Evolutionary conservation across 2,888 invertebrate species (phyloP).

Genomic region (Brachycybe producta): DNA sequence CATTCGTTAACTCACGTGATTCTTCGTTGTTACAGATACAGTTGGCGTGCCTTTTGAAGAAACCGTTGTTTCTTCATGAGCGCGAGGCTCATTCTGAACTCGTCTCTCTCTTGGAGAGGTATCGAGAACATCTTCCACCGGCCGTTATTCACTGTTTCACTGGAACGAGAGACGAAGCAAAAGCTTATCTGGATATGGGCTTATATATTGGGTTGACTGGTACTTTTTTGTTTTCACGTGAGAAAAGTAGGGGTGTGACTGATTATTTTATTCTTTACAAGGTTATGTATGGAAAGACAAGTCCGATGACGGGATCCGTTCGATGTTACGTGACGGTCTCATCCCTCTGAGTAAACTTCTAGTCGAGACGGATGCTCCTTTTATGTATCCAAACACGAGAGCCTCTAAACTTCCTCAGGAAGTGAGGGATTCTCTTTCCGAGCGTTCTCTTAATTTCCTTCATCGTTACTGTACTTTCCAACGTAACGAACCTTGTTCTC

Average conservation of each 20-base stretch:
- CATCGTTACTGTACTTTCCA: slow-evolving; percentile 89
- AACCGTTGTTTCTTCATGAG: slow-evolving; percentile 82
- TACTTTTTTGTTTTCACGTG: slow-evolving; percentile 24
- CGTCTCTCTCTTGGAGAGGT: slow-evolving; percentile 52
- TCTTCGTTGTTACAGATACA: slow-evolving; percentile 44
- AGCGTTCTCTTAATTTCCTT: slow-evolving; percentile 66
- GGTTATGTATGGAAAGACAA: slow-evolving; percentile 84
- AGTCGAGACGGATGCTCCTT: slow-evolving; percentile 87
- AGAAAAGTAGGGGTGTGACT: not conserved
- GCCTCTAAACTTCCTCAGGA: slow-evolving; percentile 79
- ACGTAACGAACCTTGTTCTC: slow-evolving; percentile 87
- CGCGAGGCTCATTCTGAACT: slow-evolving; percentile 80
- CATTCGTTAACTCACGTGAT: not conserved
- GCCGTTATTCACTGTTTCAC: slow-evolving; percentile 84
- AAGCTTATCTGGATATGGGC: slow-evolving; percentile 66
- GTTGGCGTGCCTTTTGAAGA: slow-evolving; percentile 70
- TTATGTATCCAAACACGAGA: slow-evolving; percentile 89
- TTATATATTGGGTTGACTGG: slow-evolving; percentile 74
- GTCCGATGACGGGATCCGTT: slow-evolving; percentile 75
- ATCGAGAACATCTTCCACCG: slow-evolving; percentile 51
- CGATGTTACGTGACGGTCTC: slow-evolving; percentile 62
- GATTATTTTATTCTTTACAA: slow-evolving; percentile 28
- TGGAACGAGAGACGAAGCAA: slow-evolving; percentile 70
- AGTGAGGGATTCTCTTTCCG: slow-evolving; percentile 74
- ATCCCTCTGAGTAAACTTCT: slow-evolving; percentile 71